Percentiles rank a stretch among this genome's conserved stretches.
phyloP scores from a whole-genome alignment of 2,113 vertebrate species.

The Pedionomus torquatus region DNA sequence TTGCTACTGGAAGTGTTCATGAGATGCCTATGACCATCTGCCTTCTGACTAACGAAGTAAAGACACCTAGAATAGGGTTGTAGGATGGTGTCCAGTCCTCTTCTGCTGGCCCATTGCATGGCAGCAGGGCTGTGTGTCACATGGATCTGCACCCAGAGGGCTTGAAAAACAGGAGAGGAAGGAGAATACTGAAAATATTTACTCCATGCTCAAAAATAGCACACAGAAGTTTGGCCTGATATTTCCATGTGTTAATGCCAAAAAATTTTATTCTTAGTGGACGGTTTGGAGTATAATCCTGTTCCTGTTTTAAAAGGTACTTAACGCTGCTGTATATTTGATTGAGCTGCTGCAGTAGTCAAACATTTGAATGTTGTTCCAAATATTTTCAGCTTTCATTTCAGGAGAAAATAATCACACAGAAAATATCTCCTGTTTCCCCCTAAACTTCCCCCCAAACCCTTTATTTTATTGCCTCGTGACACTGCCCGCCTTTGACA shows the following conservation, averaged over 20 bases:
- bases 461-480: neutral
- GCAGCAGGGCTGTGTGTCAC: rapidly evolving
- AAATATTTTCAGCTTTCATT: neutral
- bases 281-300: neutral
- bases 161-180: neutral
- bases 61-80: rapidly evolving
- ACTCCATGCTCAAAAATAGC: neutral
- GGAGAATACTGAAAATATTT: neutral
- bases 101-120: rapidly evolving
- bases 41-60: neutral
- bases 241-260: neutral
- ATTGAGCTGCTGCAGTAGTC: neutral
- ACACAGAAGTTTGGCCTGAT: neutral
- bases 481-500: neutral
- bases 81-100: neutral
- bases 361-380: neutral
- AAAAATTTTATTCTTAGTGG: neutral
- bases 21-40: neutral
- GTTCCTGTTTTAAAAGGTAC: neutral
- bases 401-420: neutral
- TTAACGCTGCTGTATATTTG: neutral
- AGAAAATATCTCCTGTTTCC: neutral
- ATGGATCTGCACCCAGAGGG: neutral
- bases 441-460: neutral
- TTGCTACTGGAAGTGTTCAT: neutral